Evolutionary conservation across 2,888 invertebrate genomes (phyloP), one percentile per base, ranked within the genome.

Genomic region (Lasioglossum zephyrum): DNA sequence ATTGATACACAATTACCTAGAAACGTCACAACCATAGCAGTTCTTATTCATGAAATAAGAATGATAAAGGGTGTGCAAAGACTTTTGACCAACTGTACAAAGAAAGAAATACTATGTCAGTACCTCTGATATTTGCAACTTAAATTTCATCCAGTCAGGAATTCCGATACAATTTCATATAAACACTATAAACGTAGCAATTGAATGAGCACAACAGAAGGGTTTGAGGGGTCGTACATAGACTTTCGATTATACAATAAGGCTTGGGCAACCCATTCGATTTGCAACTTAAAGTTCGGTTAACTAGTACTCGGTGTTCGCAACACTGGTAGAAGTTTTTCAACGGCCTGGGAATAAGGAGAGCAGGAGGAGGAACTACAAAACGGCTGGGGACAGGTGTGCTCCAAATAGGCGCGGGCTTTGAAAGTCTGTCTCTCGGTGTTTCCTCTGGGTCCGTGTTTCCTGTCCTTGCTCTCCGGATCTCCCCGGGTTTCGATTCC

Each of bases 301-400:
- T 49, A 22, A 6, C 53, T n/a, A n/a, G 53, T 31, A 1, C 63
- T 63, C 63, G 9, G 63, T 26, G 63, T 63, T 31, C 6, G 63
- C 63, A 63, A 63, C 26, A 63, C 31, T 26, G 63, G 16, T 63
- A 31, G 36, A 11, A 8, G 41, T n/a, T 72, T 41, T n/a, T 36
- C 36, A 69, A 41, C 31, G 49, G 69, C 86, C 90, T 89, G 91
- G 91, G 90, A 91, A 91, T 87, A 82, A 82, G 77, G 78, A 83
- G 66, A 83, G 66, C 36, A 81, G 79, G 47, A 79, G 72, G 36
- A 63, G 69, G 16, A 63, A 63, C 16, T 83, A 86, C 60, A 73
- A 80, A 86, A 79, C 89, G 69, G 66, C 73, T 87, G 87, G 88
- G 92, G 92, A 93, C 93, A 94, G 94, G 94, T 94, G 93, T 93